Evolutionary conservation across 2,888 invertebrate genomes (phyloP).

Genomic region (Lasioglossum pauxillum): DNA sequence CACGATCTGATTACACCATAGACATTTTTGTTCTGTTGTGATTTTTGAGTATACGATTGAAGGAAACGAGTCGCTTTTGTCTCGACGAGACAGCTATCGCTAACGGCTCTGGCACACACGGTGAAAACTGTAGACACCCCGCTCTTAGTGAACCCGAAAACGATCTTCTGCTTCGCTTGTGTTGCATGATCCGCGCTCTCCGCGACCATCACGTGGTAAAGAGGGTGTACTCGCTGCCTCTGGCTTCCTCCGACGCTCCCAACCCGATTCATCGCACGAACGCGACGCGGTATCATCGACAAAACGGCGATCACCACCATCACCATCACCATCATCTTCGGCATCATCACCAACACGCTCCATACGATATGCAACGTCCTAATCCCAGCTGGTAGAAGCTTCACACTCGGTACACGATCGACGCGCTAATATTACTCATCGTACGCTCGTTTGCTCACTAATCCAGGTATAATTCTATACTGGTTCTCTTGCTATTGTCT

Average conservation of each 20-base stretch:
- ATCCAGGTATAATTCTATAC: constrained; percentile 67
- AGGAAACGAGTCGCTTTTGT: neutral
- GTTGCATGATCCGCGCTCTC: constrained; percentile 82
- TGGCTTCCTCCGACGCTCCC: constrained; percentile 81
- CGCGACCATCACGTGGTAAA: constrained; percentile 77
- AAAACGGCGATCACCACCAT: constrained; percentile 80
- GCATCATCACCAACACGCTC: constrained; percentile 76
- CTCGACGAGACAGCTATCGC: neutral
- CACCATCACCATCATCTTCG: constrained; percentile 72
- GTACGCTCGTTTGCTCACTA: constrained; percentile 66
- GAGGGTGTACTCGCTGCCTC: constrained; percentile 85
- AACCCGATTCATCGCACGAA: constrained; percentile 82
- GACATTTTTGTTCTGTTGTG: neutral
- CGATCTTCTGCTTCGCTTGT: constrained; percentile 83
- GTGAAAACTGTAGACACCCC: constrained; percentile 7
- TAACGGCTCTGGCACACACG: neutral
- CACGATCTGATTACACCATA: neutral
- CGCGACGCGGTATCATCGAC: constrained; percentile 82
- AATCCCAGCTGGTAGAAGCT: constrained; percentile 81
- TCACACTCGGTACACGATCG: constrained; percentile 55
- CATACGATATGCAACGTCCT: constrained; percentile 82
- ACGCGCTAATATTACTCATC: constrained; percentile 60
- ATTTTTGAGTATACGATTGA: neutral
- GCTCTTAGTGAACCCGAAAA: constrained; percentile 61
- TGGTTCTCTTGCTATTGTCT: constrained; percentile 39